phyloP scores from a whole-genome alignment of 2,797 vertebrate genomes.

The Hyperoplus immaculatus region DNA sequence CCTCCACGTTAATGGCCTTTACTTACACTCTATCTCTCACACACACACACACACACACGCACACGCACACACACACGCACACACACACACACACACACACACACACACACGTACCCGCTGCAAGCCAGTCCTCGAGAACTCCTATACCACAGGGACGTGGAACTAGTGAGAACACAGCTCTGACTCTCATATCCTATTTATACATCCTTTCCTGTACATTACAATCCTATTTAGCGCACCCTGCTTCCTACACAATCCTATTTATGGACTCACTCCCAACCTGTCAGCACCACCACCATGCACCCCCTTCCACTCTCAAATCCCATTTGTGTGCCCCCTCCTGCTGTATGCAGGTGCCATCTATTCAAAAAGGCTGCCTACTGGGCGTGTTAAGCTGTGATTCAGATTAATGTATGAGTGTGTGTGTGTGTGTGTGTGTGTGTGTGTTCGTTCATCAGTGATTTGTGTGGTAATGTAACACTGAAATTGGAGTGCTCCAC shows the following conservation, averaged over 20 bases:
- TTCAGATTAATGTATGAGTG: slow-evolving; percentile 48
- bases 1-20: slow-evolving; percentile 82
- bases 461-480: slow-evolving; percentile 76
- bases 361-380: slow-evolving; percentile 75
- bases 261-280: slow-evolving; percentile 77
- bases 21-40: slow-evolving; percentile 33
- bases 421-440: slow-evolving; percentile 28
- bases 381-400: slow-evolving; percentile 66
- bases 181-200: slow-evolving; percentile 84
- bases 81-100: slow-evolving; percentile 32
- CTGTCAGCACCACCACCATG: slow-evolving; percentile 31
- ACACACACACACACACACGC: slow-evolving; percentile 37
- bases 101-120: slow-evolving; percentile 33
- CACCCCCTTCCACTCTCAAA: slow-evolving; percentile 68
- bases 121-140: slow-evolving; percentile 65
- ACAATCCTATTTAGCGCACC: slow-evolving; percentile 83
- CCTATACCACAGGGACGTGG: slow-evolving; percentile 72
- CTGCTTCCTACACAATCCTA: slow-evolving; percentile 84
- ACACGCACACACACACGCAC: slow-evolving; percentile 33
- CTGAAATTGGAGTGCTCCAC: slow-evolving; percentile 78
- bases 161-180: slow-evolving; percentile 81
- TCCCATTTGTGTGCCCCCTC: slow-evolving; percentile 82
- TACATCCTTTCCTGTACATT: slow-evolving; percentile 83
- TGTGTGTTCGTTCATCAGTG: slow-evolving; percentile 48
- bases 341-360: slow-evolving; percentile 82